Percentiles rank a stretch among this genome's conserved stretches.
Conservation (phyloP, 2,113 vertebrate species). For the Pygoscelis antarcticus region DNA sequence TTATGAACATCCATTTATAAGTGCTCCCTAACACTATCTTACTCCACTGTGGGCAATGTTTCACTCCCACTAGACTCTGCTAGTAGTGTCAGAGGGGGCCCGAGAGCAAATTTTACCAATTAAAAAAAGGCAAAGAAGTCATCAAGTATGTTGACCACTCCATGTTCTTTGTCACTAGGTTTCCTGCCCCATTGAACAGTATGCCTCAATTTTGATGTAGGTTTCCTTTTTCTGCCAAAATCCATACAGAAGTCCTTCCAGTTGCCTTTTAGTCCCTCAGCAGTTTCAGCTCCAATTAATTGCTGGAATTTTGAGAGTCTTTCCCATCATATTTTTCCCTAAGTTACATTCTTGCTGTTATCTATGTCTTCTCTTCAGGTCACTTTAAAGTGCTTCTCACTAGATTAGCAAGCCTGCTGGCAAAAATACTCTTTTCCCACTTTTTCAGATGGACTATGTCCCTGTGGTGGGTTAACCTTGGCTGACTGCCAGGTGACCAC, state of each 20-base stretch:
- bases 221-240: not conserved
- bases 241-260: not conserved
- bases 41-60: not conserved
- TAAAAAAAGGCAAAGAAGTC: not conserved
- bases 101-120: not conserved
- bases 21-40: not conserved
- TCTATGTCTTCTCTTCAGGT: not conserved
- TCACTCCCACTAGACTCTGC: not conserved
- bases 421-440: not conserved
- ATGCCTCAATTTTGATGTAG: not conserved
- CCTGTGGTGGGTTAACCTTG: not conserved
- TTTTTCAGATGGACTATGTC: not conserved
- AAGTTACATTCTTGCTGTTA: not conserved
- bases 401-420: not conserved
- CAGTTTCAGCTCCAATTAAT: not conserved
- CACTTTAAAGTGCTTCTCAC: not conserved
- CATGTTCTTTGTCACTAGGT: not conserved
- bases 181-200: not conserved
- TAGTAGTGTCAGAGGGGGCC: not conserved
- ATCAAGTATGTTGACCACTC: not conserved
- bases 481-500: too few species aligned
- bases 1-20: not conserved
- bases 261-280: not conserved
- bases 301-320: not conserved
- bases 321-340: not conserved